A percentile compares a stretch with the other conserved stretches of the same genome.
Evolutionary conservation across 2,113 vertebrate genomes (phyloP).

Genomic region (Phaethornis superciliosus): DNA sequence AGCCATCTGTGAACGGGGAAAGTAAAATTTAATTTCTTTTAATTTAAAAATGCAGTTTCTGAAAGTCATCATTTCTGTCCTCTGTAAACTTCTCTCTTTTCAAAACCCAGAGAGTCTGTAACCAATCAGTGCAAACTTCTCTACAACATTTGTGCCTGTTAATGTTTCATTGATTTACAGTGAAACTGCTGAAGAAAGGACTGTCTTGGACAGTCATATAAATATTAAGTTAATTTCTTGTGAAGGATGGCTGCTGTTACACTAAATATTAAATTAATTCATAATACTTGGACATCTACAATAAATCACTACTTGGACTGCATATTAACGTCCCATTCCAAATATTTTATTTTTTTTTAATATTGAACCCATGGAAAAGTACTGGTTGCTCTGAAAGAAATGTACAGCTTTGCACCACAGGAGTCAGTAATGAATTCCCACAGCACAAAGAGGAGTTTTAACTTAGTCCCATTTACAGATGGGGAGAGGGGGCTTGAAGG

Average conservation of each 20-base stretch:
- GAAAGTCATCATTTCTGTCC: not conserved
- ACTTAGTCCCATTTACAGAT: not conserved
- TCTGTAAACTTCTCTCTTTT: constrained; percentile 8
- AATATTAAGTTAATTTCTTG: constrained; percentile 41
- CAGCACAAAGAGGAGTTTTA: not conserved
- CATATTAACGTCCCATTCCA: not conserved
- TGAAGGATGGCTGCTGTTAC: constrained; percentile 36
- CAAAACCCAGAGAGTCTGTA: not conserved
- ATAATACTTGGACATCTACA: constrained; percentile 36
- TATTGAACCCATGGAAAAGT: not conserved
- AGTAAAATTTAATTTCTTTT: not conserved
- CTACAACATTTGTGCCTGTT: not conserved
- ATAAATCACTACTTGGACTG: constrained; percentile 33
- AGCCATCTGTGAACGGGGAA: not conserved
- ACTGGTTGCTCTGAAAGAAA: not conserved
- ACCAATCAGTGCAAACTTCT: not conserved
- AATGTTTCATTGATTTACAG: constrained; percentile 2
- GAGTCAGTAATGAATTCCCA: not conserved
- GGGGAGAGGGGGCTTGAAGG: not conserved
- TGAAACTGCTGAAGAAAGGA: constrained; percentile 4
- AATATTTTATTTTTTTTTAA: not conserved
- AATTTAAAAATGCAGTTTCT: constrained; percentile 5
- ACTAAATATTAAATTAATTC: constrained; percentile 50
- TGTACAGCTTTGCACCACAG: not conserved
- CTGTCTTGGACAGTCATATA: not conserved